Evolutionary conservation across 1,140 invertebrate species (phyloP), one percentile per base, ranked within the genome.

Genomic region (Sitobion miscanthi): DNA sequence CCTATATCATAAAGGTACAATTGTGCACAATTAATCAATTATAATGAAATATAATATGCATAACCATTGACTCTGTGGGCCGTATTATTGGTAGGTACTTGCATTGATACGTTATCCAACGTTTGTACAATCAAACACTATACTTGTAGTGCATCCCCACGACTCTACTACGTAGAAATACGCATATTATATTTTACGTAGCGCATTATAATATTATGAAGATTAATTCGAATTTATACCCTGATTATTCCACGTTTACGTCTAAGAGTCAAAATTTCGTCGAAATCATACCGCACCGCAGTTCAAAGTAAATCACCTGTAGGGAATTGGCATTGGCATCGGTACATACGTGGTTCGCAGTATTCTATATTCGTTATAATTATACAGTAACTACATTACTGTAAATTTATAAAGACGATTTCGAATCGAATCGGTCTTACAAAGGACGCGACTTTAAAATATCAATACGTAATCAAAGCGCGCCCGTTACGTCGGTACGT

Each of bases 401-500:
- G 3, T 42, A 42, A 42, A 42, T 42, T 0, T 42, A 42, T 42
- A n/a, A 77, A 77, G 14, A 11, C 62, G 30, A n/a, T n/a, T 77
- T n/a, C n/a, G 14, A 77, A 77, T 77, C 14, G 14, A 77, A 77
- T 77, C 14, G 30, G n/a, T 77, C 62, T 6, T n/a, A 69, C 14
- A 69, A 69, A 69, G 62, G 62, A n/a, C 1, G 30, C 42, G 14
- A 30, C 21, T 62, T 77, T 77, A 77, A 77, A 87, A 87, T 87
- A 87, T 89, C 47, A 89, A 54, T 89, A 89, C 9, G 49, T 54
- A 54, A 89, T 54, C 87, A 38, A 89, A 89, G 38, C 87, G 54
- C 45, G 38, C 77, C 30, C 30, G 35, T 83, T 54, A 2, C 1
- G 52, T 54, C 7, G 1, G 35, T 45, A 38, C 23, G 30, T n/a